phyloP scores from a whole-genome alignment of 2,888 invertebrate genomes.

The Gymnocheta viridis region DNA sequence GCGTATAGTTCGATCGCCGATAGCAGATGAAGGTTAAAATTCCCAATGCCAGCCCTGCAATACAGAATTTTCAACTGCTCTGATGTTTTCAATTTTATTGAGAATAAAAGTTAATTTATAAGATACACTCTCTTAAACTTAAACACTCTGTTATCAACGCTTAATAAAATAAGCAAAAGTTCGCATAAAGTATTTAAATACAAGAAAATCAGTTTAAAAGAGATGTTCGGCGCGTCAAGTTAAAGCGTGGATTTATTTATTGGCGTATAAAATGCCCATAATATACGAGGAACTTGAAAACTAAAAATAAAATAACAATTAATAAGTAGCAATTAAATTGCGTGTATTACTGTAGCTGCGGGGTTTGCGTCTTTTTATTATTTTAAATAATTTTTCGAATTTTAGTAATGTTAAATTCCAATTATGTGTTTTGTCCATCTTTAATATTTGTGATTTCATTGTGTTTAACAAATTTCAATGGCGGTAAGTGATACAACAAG shows the following conservation, averaged over 20 bases:
- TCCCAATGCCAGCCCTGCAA: too few relatives aligned
- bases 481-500: conserved; percentile 47
- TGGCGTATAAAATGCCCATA: neutral
- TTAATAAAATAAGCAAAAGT: neutral
- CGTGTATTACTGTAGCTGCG: conserved; percentile 20
- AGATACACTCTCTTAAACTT: too few relatives aligned
- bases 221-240: conserved; percentile 32
- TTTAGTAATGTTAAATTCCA: conserved; percentile 37
- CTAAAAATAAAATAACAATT: neutral
- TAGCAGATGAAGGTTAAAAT: too few relatives aligned
- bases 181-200: conserved; percentile 9
- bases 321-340: conserved; percentile 1
- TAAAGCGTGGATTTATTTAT: conserved; percentile 9
- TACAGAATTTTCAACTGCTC: too few relatives aligned
- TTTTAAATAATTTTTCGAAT: neutral
- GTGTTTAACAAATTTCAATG: conserved; percentile 26
- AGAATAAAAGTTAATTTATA: too few relatives aligned
- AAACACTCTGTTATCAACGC: conserved; percentile 34
- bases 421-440: neutral
- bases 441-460: conserved; percentile 28
- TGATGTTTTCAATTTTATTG: too few relatives aligned
- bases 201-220: conserved; percentile 32
- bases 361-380: neutral
- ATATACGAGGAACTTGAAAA: conserved; percentile 22
- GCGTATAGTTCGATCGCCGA: too few relatives aligned